Evolutionary conservation across 2,113 vertebrate species (phyloP), one percentile per base, ranked within the genome.

Genomic region (Cettia cetti): DNA sequence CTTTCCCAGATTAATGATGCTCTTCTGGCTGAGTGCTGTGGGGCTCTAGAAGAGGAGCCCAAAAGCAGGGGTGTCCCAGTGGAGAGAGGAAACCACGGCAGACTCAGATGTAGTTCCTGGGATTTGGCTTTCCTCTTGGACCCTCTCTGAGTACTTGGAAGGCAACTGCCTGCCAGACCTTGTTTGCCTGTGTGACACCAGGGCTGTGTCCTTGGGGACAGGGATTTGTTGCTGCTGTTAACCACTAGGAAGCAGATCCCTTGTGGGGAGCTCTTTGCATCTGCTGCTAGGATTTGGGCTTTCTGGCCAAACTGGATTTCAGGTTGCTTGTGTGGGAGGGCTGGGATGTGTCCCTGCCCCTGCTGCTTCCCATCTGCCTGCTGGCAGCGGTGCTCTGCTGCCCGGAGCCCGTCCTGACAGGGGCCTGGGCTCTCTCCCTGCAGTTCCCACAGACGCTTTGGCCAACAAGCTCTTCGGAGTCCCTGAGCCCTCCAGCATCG

Each of bases 401-500:
- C 56, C 80, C 39, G 19, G 69, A 79, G 53, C 71, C 77, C 54
- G 19, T 35, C 12, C 50, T 95, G 63, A 95, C 80, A 1, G 7
- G 0, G 30, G 3, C 3, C 2, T 33, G 27, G 69, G 50, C 2
- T 65, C 88, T 89, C 44, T 92, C 49, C 60, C 59, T 91, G 54
- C 95, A 99, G 99, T 99, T 94, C 99, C 99, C 69, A 99, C 99
- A 83, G 99, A 99, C 5, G 99, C 99, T 93, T 96, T 99, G 98
- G 99, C 99, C 37, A 99, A 99, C 97, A 99, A 99, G 72, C 97
- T 99, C 86, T 99, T 99, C 11, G 99, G 99, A 35, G 99, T 98
- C 49, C 99, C 99, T 0, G 99, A 99, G 65, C 99, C 99, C 17
- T 99, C 99, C 24, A 96, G 98, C 6, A 99, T 98, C 0, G 99